These are phyloP conservation scores for Leucoptera coffeella DNA, from an alignment of 2,888 invertebrate genomes.

Conservation along the genomic window DNA sequence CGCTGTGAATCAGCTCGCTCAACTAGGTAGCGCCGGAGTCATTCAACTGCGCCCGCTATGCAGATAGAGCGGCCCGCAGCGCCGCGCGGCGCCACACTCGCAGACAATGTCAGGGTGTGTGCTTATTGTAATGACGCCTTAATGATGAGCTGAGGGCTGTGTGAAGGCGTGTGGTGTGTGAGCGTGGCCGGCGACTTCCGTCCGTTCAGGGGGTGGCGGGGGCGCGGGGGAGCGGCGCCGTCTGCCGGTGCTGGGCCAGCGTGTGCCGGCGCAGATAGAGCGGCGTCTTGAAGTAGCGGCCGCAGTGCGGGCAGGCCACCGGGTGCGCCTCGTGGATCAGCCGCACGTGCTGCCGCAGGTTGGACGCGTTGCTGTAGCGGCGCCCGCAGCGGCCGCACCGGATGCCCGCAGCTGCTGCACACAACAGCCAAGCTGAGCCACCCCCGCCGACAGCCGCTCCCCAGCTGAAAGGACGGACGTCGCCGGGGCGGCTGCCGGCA, in stretches of 20 bases:
- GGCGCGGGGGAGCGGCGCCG: conserved; percentile 12
- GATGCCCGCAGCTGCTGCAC: conserved; percentile 20
- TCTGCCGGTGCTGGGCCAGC: conserved; percentile 58
- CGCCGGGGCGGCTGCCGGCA: conserved; percentile 54
- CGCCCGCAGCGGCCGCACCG: conserved; percentile 64
- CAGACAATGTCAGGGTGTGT: conserved; percentile 8
- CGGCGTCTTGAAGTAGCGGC: conserved; percentile 69
- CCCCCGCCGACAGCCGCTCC: conserved; percentile 38
- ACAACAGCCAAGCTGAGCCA: neutral
- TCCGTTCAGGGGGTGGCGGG: conserved; percentile 12
- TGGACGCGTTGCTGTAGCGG: conserved; percentile 66
- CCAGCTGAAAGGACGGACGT: no score
- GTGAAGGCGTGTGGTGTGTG: no score
- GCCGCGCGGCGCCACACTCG: neutral
- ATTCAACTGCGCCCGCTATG: conserved; percentile 19
- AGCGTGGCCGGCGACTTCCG: neutral
- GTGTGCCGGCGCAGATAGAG: conserved; percentile 71
- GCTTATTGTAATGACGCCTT: conserved; percentile 15
- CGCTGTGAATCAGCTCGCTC: no score
- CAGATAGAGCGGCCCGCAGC: neutral
- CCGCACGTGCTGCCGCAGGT: conserved; percentile 69
- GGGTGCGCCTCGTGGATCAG: conserved; percentile 68
- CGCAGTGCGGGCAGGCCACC: conserved; percentile 63
- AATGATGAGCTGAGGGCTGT: no score
- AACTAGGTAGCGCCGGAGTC: no score